Percentiles rank a stretch among this genome's conserved stretches.
phyloP scores from a whole-genome alignment of 2,113 vertebrate genomes.

The Crypturellus undulatus region DNA sequence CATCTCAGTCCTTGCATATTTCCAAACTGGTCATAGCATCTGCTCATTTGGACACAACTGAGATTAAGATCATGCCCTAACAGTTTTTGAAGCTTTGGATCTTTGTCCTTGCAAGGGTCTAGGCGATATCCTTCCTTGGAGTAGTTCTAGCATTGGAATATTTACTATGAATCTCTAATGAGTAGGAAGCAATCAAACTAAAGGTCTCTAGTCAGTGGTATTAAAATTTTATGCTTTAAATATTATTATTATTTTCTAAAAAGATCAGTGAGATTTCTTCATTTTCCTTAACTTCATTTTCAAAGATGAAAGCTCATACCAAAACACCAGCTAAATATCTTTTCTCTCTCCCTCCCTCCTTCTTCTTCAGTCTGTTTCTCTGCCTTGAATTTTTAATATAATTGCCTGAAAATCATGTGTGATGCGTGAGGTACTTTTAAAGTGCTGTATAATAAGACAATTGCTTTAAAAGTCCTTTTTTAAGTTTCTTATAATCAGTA shows the following conservation, averaged over 20 bases:
- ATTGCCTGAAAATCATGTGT: background rate
- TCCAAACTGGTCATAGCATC: background rate
- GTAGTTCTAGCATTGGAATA: background rate
- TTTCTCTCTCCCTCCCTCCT: background rate
- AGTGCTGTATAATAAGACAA: background rate
- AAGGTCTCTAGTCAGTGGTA: background rate
- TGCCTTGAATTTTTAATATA: background rate
- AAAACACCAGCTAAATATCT: accelerated
- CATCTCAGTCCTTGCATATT: background rate
- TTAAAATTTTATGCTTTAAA: background rate
- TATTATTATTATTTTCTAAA: background rate
- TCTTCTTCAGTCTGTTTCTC: background rate
- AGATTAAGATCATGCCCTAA: background rate
- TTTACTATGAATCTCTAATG: background rate
- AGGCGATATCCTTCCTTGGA: background rate
- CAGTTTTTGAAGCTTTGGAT: background rate
- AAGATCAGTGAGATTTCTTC: background rate
- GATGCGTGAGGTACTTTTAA: background rate
- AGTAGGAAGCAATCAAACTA: background rate
- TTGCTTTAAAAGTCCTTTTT: background rate
- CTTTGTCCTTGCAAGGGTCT: background rate
- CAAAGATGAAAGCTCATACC: background rate
- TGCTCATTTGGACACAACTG: background rate
- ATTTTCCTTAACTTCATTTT: background rate
- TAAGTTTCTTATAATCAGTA: background rate